Conservation (phyloP, 2,113 vertebrate genomes). For the Shinisaurus crocodilurus region DNA sequence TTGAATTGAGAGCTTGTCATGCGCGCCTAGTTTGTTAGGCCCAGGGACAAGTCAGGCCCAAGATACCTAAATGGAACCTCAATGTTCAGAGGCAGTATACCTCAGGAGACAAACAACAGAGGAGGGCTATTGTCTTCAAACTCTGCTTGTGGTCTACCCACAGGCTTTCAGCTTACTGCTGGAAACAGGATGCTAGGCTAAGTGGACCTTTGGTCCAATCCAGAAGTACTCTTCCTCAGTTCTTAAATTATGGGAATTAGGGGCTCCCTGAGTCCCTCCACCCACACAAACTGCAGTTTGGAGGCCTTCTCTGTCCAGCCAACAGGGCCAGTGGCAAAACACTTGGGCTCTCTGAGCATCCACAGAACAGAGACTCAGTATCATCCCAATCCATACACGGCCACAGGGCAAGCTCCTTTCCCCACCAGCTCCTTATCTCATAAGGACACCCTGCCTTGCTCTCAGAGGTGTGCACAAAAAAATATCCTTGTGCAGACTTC, state of each 20-base stretch:
- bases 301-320: not conserved
- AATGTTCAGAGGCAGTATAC: not conserved
- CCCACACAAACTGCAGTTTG: not conserved
- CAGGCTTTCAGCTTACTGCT: not conserved
- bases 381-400: not conserved
- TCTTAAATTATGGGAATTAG: not conserved
- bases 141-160: not conserved
- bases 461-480: not conserved
- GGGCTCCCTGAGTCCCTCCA: no score
- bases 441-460: not conserved
- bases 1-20: accelerated
- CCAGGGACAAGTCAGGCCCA: no score
- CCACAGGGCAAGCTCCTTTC: no score
- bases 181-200: not conserved
- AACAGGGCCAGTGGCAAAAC: not conserved
- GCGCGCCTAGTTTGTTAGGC: not conserved
- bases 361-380: not conserved
- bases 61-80: no score
- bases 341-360: not conserved
- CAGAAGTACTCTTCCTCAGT: not conserved
- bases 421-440: no score
- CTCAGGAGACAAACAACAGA: not conserved
- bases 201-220: not conserved
- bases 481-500: no score
- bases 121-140: not conserved